Conservation (phyloP, 2,888 invertebrate genomes). For the Penaeus monodon region DNA sequence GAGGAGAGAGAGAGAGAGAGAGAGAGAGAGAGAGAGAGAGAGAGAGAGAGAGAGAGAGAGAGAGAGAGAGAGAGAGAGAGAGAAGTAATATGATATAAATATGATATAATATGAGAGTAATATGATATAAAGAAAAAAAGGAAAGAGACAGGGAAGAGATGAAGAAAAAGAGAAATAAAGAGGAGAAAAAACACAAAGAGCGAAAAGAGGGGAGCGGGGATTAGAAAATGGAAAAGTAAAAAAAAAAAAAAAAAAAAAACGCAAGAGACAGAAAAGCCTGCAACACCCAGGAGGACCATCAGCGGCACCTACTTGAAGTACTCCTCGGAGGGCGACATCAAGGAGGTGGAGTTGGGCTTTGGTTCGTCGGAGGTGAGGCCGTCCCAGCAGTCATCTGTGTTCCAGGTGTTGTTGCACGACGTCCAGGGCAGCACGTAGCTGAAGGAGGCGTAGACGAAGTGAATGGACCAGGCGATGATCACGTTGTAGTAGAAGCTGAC, state of each 20-base stretch:
- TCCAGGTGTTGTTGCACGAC: constrained; percentile 85
- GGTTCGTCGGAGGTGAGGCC: constrained; percentile 59
- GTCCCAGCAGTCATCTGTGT: constrained; percentile 78
- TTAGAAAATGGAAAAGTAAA: not conserved
- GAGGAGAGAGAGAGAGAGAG: not conserved
- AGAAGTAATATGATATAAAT: not conserved
- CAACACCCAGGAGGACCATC: too few relatives aligned
- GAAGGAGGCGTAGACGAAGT: constrained; percentile 82
- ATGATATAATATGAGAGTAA: too few relatives aligned
- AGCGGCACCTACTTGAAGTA: constrained; percentile 67
- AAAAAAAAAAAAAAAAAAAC: not conserved
- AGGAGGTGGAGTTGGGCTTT: constrained; percentile 61
- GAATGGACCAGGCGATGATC: constrained; percentile 87
- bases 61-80: not conserved
- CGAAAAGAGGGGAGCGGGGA: too few relatives aligned
- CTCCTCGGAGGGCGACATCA: constrained; percentile 68
- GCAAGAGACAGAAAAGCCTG: not conserved
- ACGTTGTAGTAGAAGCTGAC: constrained; percentile 87
- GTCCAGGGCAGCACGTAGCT: constrained; percentile 82
- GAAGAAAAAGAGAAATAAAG: not conserved
- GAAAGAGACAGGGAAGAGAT: not conserved
- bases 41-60: constrained; percentile 20
- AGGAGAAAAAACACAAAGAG: not conserved
- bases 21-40: constrained; percentile 1
- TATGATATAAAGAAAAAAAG: not conserved